Conservation (phyloP, 1,140 invertebrate species). For the Maniola jurtina region DNA sequence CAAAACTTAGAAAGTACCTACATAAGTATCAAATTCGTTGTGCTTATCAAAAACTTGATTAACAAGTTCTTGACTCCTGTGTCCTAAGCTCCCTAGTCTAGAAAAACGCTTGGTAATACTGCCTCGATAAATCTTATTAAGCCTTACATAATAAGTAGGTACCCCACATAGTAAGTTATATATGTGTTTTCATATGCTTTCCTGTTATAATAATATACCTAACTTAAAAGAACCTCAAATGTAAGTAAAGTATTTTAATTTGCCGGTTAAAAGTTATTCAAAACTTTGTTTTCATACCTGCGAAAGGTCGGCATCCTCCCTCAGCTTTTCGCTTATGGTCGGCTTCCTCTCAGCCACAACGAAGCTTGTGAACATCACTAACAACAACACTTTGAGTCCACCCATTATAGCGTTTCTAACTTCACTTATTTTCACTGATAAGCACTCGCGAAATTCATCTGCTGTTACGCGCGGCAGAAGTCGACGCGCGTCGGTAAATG, state of each 20-base stretch:
- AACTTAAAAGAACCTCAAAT: background rate
- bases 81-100: conserved; percentile 17
- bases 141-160: background rate
- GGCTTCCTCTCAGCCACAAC: conserved; percentile 56
- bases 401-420: conserved; percentile 48
- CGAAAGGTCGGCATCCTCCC: conserved; percentile 62
- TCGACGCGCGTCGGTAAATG: conserved; percentile 56
- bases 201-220: no score
- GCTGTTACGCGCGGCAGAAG: conserved; percentile 41
- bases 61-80: conserved; percentile 28
- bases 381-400: conserved; percentile 58
- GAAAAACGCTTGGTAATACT: conserved; percentile 19
- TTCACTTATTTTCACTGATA: conserved; percentile 37
- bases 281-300: conserved; percentile 59
- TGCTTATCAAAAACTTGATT: conserved; percentile 14
- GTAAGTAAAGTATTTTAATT: background rate
- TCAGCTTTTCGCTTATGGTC: conserved; percentile 65
- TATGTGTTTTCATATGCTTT: no score
- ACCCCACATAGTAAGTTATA: no score
- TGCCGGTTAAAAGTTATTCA: conserved; percentile 28
- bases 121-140: background rate
- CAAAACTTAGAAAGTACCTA: background rate
- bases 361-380: conserved; percentile 50
- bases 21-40: background rate
- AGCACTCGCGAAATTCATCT: conserved; percentile 61